Evolutionary conservation across 2,888 invertebrate genomes (phyloP).

Genomic region (Phymatocera aterrima): DNA sequence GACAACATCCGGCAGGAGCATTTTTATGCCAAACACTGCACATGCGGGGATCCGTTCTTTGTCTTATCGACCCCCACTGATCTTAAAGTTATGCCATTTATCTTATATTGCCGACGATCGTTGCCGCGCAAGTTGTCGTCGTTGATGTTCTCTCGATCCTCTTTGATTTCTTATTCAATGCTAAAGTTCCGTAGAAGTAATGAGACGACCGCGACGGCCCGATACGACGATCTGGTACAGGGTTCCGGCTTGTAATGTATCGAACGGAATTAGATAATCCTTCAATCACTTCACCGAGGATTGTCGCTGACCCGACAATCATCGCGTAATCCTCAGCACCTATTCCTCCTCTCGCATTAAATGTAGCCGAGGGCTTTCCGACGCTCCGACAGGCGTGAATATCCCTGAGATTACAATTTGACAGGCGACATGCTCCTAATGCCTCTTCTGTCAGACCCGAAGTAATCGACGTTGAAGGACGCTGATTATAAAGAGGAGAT

Average conservation of each 20-base stretch:
- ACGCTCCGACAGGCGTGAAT: slow-evolving; percentile 36
- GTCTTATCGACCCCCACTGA: slow-evolving; percentile 17
- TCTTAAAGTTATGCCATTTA: neutral
- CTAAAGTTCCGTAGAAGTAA: neutral
- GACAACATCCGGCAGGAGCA: no score
- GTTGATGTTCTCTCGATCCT: neutral
- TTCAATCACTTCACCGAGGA: slow-evolving; percentile 14
- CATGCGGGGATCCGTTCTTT: neutral
- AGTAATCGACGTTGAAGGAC: neutral
- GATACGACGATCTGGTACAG: neutral
- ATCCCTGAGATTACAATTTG: slow-evolving; percentile 35
- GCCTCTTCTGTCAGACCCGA: slow-evolving; percentile 20
- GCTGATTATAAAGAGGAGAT: slow-evolving; percentile 19
- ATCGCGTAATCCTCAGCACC: slow-evolving; percentile 31
- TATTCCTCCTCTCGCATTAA: neutral
- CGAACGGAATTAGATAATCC: neutral
- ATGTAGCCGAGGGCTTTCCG: slow-evolving; percentile 14
- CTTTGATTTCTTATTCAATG: neutral
- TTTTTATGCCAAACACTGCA: no score
- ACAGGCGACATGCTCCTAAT: slow-evolving; percentile 42
- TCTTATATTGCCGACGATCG: slow-evolving; percentile 5
- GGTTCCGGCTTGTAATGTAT: slow-evolving; percentile 1
- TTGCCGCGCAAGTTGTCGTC: neutral
- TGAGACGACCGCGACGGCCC: neutral
- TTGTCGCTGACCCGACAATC: slow-evolving; percentile 36